Percentiles rank a stretch among this genome's conserved stretches.
Evolutionary conservation across 2,797 vertebrate species (phyloP).

Genomic region (Coendou prehensilis): DNA sequence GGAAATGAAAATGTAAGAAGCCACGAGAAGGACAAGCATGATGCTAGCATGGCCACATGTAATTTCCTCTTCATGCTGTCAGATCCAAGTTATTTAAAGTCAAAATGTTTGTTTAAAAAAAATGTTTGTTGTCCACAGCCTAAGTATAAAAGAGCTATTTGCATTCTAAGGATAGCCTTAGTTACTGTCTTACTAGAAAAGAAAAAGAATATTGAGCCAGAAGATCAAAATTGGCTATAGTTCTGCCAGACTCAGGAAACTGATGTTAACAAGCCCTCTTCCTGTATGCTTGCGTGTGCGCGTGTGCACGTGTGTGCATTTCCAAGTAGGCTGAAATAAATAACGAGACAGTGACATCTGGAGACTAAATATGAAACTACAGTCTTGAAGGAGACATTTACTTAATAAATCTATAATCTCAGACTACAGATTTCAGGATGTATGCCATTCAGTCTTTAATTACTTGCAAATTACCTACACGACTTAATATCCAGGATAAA

Average conservation of each 20-base stretch:
- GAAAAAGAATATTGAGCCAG: constrained; percentile 22
- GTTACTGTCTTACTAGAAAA: constrained; percentile 46
- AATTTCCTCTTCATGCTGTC: background rate
- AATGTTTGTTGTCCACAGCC: background rate
- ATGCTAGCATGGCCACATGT: background rate
- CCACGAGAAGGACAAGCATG: background rate
- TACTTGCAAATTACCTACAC: background rate
- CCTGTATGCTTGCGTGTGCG: background rate
- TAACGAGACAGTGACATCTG: constrained; percentile 81
- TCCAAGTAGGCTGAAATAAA: constrained; percentile 30
- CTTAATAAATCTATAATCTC: background rate
- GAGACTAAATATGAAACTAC: constrained; percentile 74
- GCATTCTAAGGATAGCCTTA: background rate
- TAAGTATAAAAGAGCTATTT: constrained; percentile 38
- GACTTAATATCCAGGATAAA: background rate
- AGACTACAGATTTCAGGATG: background rate
- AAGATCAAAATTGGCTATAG: background rate
- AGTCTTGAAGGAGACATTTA: background rate
- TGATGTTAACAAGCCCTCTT: background rate
- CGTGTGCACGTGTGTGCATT: background rate
- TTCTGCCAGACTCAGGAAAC: background rate
- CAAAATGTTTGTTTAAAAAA: background rate
- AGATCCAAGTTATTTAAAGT: constrained; percentile 7
- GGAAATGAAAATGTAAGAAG: background rate
- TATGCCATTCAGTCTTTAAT: background rate